phyloP scores from a whole-genome alignment of 2,113 vertebrate genomes.

The Colistium nudipinnis region DNA sequence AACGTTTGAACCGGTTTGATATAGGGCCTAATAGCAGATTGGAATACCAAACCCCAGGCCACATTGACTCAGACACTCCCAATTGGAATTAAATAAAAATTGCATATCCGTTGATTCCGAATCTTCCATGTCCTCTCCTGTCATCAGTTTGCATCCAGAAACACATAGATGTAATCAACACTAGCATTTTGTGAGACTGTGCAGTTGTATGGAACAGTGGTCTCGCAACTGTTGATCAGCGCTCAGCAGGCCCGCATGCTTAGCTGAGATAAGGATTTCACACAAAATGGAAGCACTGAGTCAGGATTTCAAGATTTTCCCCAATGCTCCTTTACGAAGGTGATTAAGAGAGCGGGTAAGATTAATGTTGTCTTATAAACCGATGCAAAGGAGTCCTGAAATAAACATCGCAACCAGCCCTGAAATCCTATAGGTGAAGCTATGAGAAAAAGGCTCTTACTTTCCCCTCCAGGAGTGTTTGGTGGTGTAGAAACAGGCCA shows the following conservation, averaged over 20 bases:
- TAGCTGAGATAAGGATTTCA: slow-evolving; percentile 39
- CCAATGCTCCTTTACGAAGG: slow-evolving; percentile 1
- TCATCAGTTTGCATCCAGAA: too few species aligned
- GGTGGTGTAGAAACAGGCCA: slow-evolving; percentile 99
- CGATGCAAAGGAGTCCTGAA: neutral
- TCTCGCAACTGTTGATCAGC: neutral
- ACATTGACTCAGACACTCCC: too few species aligned
- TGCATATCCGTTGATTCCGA: too few species aligned
- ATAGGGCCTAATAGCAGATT: too few species aligned
- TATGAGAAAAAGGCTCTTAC: slow-evolving; percentile 82
- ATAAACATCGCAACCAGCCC: neutral
- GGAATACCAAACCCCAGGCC: too few species aligned
- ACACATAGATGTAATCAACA: too few species aligned
- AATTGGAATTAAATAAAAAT: too few species aligned
- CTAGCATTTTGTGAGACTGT: slow-evolving; percentile 18
- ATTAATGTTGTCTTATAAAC: neutral
- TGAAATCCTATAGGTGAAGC: slow-evolving; percentile 10
- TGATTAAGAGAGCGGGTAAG: neutral
- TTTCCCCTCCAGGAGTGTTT: slow-evolving; percentile 99
- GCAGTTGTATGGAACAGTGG: neutral
- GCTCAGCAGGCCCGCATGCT: slow-evolving; percentile 8
- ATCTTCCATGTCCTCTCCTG: too few species aligned
- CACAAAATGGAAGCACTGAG: slow-evolving; percentile 58
- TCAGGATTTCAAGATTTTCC: slow-evolving; percentile 41
- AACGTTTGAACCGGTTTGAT: too few species aligned